Percentiles rank a stretch among this genome's conserved stretches.
These are phyloP conservation scores for Drosophila quadrilineata DNA, from an alignment of 1,140 invertebrate species.

Conservation along the genomic window DNA sequence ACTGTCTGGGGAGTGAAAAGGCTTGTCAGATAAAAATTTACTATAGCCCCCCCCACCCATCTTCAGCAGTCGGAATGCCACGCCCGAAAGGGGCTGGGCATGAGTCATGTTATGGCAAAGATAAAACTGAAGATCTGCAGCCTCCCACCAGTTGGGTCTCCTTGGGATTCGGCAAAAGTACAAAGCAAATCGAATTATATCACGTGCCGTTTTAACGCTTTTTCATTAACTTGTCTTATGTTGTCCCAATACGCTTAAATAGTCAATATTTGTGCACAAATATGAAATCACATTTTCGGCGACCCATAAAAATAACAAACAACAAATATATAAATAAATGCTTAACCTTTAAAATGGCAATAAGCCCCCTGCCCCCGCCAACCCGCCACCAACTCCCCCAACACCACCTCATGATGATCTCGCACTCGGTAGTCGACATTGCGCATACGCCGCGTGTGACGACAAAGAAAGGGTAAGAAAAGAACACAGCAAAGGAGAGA, in stretches of 20 bases:
- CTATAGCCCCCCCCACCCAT: conserved; percentile 3
- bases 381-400: conserved; percentile 29
- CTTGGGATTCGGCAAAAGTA: conserved; percentile 25
- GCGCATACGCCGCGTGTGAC: conserved; percentile 36
- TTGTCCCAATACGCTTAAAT: conserved; percentile 10
- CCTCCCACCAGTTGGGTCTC: neutral
- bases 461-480: no score
- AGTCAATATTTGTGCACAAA: conserved; percentile 53
- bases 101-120: conserved; percentile 55
- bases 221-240: conserved; percentile 31
- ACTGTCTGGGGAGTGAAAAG: no score
- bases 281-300: conserved; percentile 61
- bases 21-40: conserved; percentile 50
- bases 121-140: conserved; percentile 42
- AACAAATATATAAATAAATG: conserved; percentile 67
- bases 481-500: no score
- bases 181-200: conserved; percentile 35
- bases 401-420: conserved; percentile 52
- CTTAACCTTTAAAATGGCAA: conserved; percentile 58
- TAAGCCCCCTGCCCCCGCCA: conserved; percentile 19
- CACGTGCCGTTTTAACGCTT: conserved; percentile 30
- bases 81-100: neutral
- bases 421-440: conserved; percentile 14
- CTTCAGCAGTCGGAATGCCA: neutral
- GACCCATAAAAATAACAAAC: conserved; percentile 62